Conservation (phyloP, 2,797 vertebrate species). For the Platalea minor region DNA sequence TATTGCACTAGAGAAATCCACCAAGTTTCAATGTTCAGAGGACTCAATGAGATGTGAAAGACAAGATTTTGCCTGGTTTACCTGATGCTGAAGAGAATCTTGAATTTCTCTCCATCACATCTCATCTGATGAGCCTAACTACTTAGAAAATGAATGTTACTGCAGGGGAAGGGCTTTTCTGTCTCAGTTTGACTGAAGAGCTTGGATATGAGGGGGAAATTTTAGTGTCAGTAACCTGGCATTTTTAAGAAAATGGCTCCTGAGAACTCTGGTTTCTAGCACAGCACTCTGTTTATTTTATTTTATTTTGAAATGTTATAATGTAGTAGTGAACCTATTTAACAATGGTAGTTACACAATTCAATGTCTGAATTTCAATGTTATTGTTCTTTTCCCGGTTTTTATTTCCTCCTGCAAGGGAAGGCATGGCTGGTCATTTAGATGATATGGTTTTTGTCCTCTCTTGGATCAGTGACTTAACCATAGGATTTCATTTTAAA, state of each 20-base stretch:
- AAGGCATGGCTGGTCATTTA: neutral
- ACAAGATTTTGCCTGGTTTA: neutral
- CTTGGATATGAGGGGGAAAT: neutral
- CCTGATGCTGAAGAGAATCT: neutral
- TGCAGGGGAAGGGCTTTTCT: neutral
- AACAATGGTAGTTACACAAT: neutral
- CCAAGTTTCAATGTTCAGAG: neutral
- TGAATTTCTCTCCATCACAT: neutral
- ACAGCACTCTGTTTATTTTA: neutral
- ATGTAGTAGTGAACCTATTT: neutral
- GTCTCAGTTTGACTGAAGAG: neutral
- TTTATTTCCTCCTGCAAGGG: neutral
- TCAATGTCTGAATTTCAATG: neutral
- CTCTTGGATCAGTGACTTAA: neutral
- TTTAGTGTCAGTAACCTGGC: neutral
- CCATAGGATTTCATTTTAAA: slow-evolving; percentile 10
- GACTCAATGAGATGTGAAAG: neutral
- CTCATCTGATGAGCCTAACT: neutral
- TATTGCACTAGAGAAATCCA: neutral
- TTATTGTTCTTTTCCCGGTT: neutral
- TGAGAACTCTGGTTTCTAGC: neutral
- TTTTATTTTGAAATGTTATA: neutral
- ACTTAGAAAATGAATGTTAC: neutral
- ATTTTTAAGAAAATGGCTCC: neutral
- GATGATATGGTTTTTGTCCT: neutral